Conservation (phyloP, 2,113 vertebrate genomes). For the Saguinus midas region DNA sequence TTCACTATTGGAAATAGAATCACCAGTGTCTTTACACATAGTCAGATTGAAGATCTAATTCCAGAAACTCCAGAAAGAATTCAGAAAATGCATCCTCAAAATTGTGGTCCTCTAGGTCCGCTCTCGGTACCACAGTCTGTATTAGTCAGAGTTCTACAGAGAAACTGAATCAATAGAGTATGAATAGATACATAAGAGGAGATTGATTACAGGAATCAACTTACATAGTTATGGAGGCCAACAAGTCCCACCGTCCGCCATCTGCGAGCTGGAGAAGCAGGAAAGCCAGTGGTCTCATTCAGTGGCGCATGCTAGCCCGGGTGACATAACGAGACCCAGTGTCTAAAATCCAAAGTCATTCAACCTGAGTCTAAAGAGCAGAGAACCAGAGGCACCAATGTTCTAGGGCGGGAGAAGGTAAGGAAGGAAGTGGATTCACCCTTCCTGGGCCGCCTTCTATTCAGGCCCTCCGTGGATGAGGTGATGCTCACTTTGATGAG, state of each 20-base stretch:
- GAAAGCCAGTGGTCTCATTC: background rate
- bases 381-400: background rate
- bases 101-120: background rate
- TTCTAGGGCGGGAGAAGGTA: background rate
- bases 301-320: no score
- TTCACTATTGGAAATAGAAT: background rate
- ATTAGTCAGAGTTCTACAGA: background rate
- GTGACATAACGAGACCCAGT: no score
- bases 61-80: background rate
- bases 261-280: no score
- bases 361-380: background rate
- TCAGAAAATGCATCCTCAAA: background rate
- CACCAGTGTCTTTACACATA: background rate
- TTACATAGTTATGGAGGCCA: background rate
- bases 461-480: accelerated
- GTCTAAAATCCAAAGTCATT: no score
- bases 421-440: background rate
- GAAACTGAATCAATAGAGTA: background rate
- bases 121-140: background rate
- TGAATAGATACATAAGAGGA: background rate
- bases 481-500: background rate
- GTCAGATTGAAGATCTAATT: background rate
- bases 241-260: background rate
- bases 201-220: background rate
- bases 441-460: background rate